Evolutionary conservation across 2,113 vertebrate genomes (phyloP).

Genomic region (Microtus montanus): DNA sequence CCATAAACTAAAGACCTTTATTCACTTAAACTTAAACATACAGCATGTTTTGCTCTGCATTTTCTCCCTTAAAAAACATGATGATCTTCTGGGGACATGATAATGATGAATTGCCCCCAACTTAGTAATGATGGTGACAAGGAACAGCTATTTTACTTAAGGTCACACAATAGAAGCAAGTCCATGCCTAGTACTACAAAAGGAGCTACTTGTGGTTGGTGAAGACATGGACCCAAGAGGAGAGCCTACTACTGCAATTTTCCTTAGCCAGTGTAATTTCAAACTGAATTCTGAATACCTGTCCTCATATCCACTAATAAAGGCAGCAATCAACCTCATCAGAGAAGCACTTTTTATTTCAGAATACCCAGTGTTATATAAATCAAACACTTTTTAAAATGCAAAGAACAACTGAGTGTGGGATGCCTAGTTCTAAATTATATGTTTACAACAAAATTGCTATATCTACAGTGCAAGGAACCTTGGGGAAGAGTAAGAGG

Average conservation of each 20-base stretch:
- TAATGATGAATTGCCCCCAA: not conserved
- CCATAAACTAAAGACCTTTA: not conserved
- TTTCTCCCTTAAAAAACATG: not conserved
- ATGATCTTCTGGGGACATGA: not conserved
- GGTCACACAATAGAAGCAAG: not conserved
- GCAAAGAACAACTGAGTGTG: not conserved
- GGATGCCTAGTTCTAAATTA: not conserved
- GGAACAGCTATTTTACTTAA: not conserved
- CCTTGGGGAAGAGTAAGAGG: not conserved
- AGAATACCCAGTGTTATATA: not conserved
- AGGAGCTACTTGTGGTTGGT: too few relatives aligned
- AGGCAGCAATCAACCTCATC: not conserved
- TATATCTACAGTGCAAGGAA: not conserved
- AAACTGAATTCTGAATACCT: not conserved
- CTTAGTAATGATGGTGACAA: not conserved
- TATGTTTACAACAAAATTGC: not conserved
- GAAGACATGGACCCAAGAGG: not conserved
- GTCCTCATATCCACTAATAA: not conserved
- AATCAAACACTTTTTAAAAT: not conserved
- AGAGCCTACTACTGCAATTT: not conserved
- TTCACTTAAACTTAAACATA: slow-evolving; percentile 36
- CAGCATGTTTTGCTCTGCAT: not conserved
- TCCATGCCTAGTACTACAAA: not conserved
- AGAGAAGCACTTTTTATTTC: not conserved
- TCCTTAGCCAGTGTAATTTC: not conserved